These are phyloP conservation scores for Microtus montanus DNA, from an alignment of 2,113 vertebrate species.

Conservation along the genomic window DNA sequence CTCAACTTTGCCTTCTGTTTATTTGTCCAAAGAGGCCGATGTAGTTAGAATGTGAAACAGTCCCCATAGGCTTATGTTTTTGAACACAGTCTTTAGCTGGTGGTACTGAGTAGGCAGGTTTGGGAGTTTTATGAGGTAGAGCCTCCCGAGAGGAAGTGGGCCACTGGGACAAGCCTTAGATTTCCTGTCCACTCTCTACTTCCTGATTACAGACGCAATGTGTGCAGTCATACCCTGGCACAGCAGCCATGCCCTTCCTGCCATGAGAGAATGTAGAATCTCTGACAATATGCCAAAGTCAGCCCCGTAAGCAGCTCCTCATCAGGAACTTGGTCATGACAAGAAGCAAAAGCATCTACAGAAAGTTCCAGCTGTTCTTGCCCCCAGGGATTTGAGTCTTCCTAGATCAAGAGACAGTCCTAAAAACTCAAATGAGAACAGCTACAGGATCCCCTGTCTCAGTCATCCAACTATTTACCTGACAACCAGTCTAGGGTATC, in stretches of 20 bases:
- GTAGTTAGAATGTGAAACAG: neutral
- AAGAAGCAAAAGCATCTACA: neutral
- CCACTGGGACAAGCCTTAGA: neutral
- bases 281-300: neutral
- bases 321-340: neutral
- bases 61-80: neutral
- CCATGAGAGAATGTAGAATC: no score
- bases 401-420: neutral
- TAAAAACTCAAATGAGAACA: neutral
- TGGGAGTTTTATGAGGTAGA: neutral
- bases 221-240: no score
- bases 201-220: neutral
- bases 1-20: conserved; percentile 31
- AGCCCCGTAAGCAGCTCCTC: neutral
- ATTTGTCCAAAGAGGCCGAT: neutral
- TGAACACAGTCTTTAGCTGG: neutral
- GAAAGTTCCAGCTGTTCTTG: neutral
- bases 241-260: neutral
- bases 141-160: neutral
- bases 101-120: neutral
- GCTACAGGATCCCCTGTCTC: neutral
- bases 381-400: neutral
- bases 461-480: neutral
- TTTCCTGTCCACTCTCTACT: neutral
- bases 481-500: neutral